These are phyloP conservation scores for Drosophila simulans DNA, from an alignment of 1,140 invertebrate species.

Conservation along the genomic window DNA sequence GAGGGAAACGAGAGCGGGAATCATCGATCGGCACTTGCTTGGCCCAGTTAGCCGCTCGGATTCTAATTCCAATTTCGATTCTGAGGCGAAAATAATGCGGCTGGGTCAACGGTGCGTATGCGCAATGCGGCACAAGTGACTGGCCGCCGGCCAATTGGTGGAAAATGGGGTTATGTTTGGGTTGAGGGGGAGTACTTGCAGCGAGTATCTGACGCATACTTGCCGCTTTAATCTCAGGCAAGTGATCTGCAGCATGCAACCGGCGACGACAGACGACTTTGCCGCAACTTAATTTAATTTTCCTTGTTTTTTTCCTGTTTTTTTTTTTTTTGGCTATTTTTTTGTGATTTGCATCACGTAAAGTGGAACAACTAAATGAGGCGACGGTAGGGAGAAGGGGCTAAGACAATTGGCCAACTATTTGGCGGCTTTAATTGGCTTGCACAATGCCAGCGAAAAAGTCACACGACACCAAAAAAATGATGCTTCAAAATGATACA, in stretches of 20 bases:
- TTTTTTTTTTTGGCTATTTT: neutral
- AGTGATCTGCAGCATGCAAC: slow-evolving; percentile 50
- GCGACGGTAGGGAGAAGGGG: neutral
- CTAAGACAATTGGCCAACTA: slow-evolving; percentile 39
- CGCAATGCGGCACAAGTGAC: slow-evolving; percentile 52
- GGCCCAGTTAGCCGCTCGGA: slow-evolving; percentile 35
- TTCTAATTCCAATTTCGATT: slow-evolving; percentile 35
- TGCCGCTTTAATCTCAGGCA: slow-evolving; percentile 33
- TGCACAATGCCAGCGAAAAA: slow-evolving; percentile 40
- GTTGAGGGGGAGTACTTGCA: neutral
- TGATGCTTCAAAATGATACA: no score
- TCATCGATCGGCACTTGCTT: slow-evolving; percentile 22
- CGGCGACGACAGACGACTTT: slow-evolving; percentile 18
- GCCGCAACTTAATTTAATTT: slow-evolving; percentile 34
- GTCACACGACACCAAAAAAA: slow-evolving; percentile 4
- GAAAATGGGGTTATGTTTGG: neutral
- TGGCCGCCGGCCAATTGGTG: slow-evolving; percentile 56
- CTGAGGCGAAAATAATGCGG: slow-evolving; percentile 67
- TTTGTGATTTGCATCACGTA: slow-evolving; percentile 26
- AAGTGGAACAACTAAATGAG: slow-evolving; percentile 35
- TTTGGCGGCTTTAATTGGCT: slow-evolving; percentile 64
- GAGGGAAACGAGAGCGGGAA: neutral
- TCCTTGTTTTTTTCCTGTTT: slow-evolving; percentile 3
- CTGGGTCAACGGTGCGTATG: slow-evolving; percentile 73
- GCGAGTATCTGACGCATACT: slow-evolving; percentile 15